Percentiles rank a stretch among this genome's conserved stretches.
Conservation (phyloP, 2,797 vertebrate genomes). For the Malacoctenus gilli region DNA sequence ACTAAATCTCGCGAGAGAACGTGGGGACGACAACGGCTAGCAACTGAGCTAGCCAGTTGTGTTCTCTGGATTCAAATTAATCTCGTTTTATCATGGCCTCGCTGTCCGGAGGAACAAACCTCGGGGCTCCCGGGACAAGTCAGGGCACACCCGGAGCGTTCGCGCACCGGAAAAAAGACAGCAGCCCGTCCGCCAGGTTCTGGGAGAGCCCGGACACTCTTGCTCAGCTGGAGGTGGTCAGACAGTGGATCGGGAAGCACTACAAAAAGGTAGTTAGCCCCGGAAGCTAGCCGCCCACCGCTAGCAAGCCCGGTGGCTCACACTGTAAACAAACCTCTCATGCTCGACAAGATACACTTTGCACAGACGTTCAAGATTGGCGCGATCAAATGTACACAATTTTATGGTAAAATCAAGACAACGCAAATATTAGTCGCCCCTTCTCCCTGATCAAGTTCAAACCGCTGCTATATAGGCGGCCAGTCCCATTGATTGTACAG, state of each 20-base stretch:
- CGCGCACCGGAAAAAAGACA: constrained; percentile 85
- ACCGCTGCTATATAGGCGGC: too few relatives aligned
- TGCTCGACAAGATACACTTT: too few relatives aligned
- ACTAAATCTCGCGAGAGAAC: constrained; percentile 56
- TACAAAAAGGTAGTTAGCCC: constrained; percentile 90
- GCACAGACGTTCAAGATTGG: neutral
- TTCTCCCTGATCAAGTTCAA: too few relatives aligned
- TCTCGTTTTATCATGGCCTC: constrained; percentile 71
- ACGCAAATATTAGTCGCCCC: too few relatives aligned
- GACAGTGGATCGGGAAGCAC: constrained; percentile 92
- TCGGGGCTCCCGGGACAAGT: constrained; percentile 60
- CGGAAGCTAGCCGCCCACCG: constrained; percentile 55
- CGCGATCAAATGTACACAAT: too few relatives aligned
- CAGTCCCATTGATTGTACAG: too few relatives aligned
- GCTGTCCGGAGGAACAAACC: constrained; percentile 74
- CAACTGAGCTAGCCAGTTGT: constrained; percentile 67
- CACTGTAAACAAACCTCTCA: constrained; percentile 66
- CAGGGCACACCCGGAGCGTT: constrained; percentile 52
- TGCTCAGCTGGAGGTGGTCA: constrained; percentile 88
- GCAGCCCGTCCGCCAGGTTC: constrained; percentile 86
- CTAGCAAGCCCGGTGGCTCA: constrained; percentile 23
- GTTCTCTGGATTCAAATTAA: constrained; percentile 33
- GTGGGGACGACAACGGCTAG: constrained; percentile 57
- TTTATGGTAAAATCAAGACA: too few relatives aligned
- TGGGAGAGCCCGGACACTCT: constrained; percentile 92